Evolutionary conservation across 2,797 vertebrate species (phyloP).

Genomic region (Pangasius sanitwongsei): DNA sequence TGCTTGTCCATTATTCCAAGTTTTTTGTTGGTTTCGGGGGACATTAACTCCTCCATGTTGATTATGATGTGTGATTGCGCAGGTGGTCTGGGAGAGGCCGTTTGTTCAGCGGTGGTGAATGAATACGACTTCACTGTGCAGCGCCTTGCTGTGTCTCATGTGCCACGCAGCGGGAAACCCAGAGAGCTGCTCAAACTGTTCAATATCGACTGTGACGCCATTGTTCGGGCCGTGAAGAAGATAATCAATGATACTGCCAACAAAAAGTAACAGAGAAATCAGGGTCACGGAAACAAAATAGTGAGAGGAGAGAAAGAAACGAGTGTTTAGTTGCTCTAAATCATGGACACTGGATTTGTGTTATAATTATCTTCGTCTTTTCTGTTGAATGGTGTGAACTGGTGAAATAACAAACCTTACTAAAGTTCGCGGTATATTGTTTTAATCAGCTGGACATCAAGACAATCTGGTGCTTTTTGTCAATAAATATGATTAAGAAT

Average conservation of each 20-base stretch:
- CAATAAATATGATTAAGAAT: background rate
- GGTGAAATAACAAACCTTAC: background rate
- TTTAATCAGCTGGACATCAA: background rate
- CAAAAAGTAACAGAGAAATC: slow-evolving; percentile 61
- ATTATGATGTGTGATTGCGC: slow-evolving; percentile 39
- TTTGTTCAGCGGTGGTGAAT: slow-evolving; percentile 75
- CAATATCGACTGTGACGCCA: slow-evolving; percentile 78
- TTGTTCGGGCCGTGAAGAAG: slow-evolving; percentile 73
- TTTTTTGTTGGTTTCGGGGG: background rate
- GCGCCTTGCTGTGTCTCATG: slow-evolving; percentile 75
- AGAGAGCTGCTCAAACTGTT: slow-evolving; percentile 77
- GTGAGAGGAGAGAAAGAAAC: background rate
- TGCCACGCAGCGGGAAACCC: slow-evolving; percentile 77
- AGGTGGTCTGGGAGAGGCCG: slow-evolving; percentile 85
- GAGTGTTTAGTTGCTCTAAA: background rate
- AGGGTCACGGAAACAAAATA: background rate
- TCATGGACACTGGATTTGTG: background rate
- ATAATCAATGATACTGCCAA: slow-evolving; percentile 69
- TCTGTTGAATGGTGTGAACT: background rate
- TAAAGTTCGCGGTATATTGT: background rate
- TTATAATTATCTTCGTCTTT: background rate
- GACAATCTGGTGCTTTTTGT: background rate
- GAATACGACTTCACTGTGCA: slow-evolving; percentile 76
- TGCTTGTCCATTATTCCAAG: background rate
- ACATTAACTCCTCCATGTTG: background rate